Base-by-base conservation (phyloP, 92 coral and sea anemone genomes). In the Plumapathes pennacea region DNA sequence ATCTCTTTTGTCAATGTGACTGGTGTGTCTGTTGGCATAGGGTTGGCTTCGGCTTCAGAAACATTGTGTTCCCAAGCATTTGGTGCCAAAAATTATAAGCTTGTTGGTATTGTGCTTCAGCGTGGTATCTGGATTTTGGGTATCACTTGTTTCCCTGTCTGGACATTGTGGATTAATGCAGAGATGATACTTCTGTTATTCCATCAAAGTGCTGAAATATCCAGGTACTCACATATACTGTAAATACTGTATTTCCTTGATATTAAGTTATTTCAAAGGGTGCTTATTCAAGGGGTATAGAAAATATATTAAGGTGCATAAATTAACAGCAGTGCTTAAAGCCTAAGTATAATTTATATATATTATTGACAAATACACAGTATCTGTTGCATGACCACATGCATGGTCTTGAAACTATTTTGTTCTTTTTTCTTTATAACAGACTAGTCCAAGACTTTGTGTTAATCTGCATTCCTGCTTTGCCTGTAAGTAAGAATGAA, bases 51-150 rank as follows among this genome's bases (percentile, higher is more conserved):
- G 36, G 95, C 95, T 3, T 15, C 83, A 24, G 95, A 87, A 21
- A 87, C 95, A 9, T 45, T 87, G 20, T 49, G 95, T 53, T 67
- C 89, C 19, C 95, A 87, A 64, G 95, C 95, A 4, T 72, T 23
- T 77, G 95, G 95, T 38, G 95, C 95, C 25, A 77, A 54, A 33
- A 87, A 77, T 59, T 87, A 22, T 19, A 67, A 33, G 31, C 32
- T 87, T 32, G 80, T 82, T 38, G 95, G 95, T 22, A 39, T 67
- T 3, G 62, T 72, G 8, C 46, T 82, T 11, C 95, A 87, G 53
- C 37, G 86, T 42, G 86, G 95, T 1, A 32, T 72, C 37, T 69
- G 73, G 47, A 50, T 87, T 21, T 39, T 87, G 46, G 64, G 76
- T 1, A 42, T 87, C 6, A 44, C 73, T 5, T 61, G 60, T 49